Base-by-base conservation (phyloP, 2,797 vertebrate genomes). In the Falco cherrug region DNA sequence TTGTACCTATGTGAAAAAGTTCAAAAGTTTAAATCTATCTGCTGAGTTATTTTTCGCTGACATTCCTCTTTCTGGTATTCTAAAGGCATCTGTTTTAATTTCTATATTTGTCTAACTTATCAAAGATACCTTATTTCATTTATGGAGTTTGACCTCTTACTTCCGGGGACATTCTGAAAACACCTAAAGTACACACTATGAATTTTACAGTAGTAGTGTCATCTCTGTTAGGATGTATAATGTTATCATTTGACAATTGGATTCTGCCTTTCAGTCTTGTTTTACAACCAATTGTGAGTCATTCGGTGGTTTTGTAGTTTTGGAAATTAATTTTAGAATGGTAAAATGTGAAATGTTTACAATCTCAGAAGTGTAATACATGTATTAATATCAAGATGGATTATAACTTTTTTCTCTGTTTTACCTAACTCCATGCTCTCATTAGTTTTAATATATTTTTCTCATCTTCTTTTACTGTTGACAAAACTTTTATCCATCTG, bases 1-100 rank as follows among this genome's bases (percentile, higher is more conserved):
- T 59, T 0, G 0, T 60, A 61, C 3, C 6, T 39, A 10, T 73
- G 22, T 69, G 29, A 73, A 73, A 64, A 86, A 17, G 5, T 39
- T 48, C 1, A 77, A 91, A 84, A 84, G 16, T 22, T 13, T 37
- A 57, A 31, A 50, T 65, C 16, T 35, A 12, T 45, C 11, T 15
- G 8, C 12, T 45, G 3, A 53, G 22, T 51, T 31, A 19, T 57
- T 78, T 87, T 87, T 59, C 76, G 18, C 13, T 26, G 2, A 53
- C 22, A n/a, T 90, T 61, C 74, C 5, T 69, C 35, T 31, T 81
- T 51, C 10, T 73, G 11, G 2, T 43, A 31, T 67, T 80, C 29
- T 57, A 64, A 90, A 75, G 33, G 6, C 0, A 3, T 45, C 9
- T 25, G 7, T n/a, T 89, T 63, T 63, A 2, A 75, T 61, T 54